These are phyloP conservation scores for Ia io DNA, from an alignment of 2,113 vertebrate species.

Conservation along the genomic window DNA sequence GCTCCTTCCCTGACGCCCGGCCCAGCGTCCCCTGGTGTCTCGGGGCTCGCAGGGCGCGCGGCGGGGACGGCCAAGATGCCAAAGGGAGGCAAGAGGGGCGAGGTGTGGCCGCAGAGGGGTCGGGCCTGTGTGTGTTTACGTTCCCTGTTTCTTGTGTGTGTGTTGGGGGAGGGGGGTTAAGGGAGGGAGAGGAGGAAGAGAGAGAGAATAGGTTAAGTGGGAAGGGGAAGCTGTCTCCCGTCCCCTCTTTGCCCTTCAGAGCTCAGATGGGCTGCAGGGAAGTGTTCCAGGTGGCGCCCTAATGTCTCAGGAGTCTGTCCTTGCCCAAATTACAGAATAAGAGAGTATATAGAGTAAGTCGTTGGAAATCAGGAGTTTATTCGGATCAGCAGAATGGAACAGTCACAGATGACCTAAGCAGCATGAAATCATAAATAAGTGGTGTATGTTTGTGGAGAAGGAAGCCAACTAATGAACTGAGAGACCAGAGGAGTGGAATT, in stretches of 20 bases:
- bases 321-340: not conserved
- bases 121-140: not conserved
- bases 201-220: too few relatives aligned
- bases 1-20: not conserved
- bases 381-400: not conserved
- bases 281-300: not conserved
- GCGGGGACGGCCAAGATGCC: not conserved
- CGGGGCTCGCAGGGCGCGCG: not conserved
- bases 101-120: not conserved
- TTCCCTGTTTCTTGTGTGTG: not conserved
- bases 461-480: not conserved
- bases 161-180: not conserved
- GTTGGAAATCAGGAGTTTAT: not conserved
- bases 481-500: not conserved
- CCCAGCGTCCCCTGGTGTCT: not conserved
- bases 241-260: slow-evolving; percentile 67
- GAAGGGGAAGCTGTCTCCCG: not conserved
- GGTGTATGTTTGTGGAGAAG: not conserved
- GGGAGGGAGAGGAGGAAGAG: fast-evolving
- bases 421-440: not conserved
- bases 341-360: not conserved
- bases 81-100: not conserved
- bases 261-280: not conserved
- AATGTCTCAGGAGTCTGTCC: not conserved
- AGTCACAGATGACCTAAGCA: not conserved